Base-by-base conservation (phyloP, 2,797 vertebrate genomes). In the Lepilemur ruficaudatus region DNA sequence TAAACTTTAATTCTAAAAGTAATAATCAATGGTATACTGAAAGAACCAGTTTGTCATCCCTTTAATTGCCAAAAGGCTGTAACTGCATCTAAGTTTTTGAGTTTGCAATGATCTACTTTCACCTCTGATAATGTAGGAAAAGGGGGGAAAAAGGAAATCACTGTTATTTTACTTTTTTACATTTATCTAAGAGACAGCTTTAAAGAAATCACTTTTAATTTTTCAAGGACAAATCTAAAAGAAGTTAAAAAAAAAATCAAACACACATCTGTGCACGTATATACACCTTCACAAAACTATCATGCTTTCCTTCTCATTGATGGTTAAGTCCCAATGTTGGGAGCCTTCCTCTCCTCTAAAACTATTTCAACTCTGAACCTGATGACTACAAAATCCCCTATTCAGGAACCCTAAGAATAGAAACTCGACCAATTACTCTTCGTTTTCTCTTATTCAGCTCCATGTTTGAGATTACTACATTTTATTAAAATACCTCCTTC, bases 381-480 rank as follows among this genome's bases (percentile, higher is more conserved):
- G 97, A 98, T 25, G 76, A 95, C 70, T 95, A 97, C 83, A 95
- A 95, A 97, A 73, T 87, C 9, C 75, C 32, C 92, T 98, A 95
- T 28, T 97, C 85, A 95, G 94, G 57, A 93, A 96, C 94, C 81
- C 81, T 93, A 95, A 43, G 35, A 43, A 41, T 86, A 91, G 32
- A 97, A 97, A 98, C 96, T 85, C 75, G 83, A 95, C 94, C 97
- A 98, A 98, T 99, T 98, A 98, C 98, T 97, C 94, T 96, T 97
- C 98, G 96, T 91, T 96, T 97, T 95, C 93, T 97, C 97, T 98
- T 97, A 98, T 97, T 97, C 89, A 97, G 79, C 73, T 98, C 82
- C 95, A 98, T 94, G 91, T 95, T 94, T 96, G 97, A 97, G 95
- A 98, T 97, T 91, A 97, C 79, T 94, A 82, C 97, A 98, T 97